These are phyloP conservation scores for Adelphocoris suturalis DNA, from an alignment of 2,888 invertebrate genomes.

Conservation along the genomic window DNA sequence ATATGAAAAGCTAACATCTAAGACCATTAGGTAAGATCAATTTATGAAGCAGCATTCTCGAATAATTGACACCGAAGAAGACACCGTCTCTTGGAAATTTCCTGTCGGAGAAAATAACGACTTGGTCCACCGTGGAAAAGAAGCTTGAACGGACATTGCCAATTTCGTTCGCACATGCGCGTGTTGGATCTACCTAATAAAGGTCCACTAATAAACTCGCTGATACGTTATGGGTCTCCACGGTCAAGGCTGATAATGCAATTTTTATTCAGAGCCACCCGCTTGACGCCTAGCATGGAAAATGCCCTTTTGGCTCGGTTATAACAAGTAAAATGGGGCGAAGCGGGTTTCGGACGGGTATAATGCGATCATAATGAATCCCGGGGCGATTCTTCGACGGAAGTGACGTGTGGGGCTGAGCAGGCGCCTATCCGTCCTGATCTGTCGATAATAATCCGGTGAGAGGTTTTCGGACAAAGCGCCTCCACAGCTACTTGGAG, in stretches of 20 bases:
- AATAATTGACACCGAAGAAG: too few species aligned
- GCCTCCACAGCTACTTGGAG: slow-evolving; percentile 7
- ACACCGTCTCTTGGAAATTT: too few species aligned
- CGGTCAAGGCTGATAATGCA: slow-evolving; percentile 42
- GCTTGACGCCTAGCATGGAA: slow-evolving; percentile 20
- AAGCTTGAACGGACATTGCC: slow-evolving; percentile 21
- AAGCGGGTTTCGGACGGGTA: not conserved
- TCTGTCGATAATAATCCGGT: slow-evolving; percentile 16
- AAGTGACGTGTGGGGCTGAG: slow-evolving; percentile 24
- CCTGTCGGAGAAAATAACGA: slow-evolving; percentile 2
- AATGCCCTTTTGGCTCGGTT: slow-evolving; percentile 37
- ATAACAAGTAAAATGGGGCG: slow-evolving; percentile 24
- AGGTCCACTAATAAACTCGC: slow-evolving; percentile 21
- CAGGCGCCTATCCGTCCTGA: slow-evolving; percentile 7
- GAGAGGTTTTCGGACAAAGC: slow-evolving; percentile 18
- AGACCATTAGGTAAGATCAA: too few species aligned
- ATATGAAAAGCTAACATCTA: too few species aligned
- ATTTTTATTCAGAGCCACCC: slow-evolving; percentile 21
- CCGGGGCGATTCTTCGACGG: slow-evolving; percentile 26
- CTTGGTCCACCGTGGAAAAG: slow-evolving; percentile 11
- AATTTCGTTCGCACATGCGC: slow-evolving; percentile 31
- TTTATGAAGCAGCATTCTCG: too few species aligned
- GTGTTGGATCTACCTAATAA: slow-evolving; percentile 31
- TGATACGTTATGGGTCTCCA: slow-evolving; percentile 39
- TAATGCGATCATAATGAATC: slow-evolving; percentile 37